A percentile compares a stretch with the other conserved stretches of the same genome.
Conservation (phyloP, 37 sponge, comb jelly and placozoan species). For the Bolinopsis microptera region DNA sequence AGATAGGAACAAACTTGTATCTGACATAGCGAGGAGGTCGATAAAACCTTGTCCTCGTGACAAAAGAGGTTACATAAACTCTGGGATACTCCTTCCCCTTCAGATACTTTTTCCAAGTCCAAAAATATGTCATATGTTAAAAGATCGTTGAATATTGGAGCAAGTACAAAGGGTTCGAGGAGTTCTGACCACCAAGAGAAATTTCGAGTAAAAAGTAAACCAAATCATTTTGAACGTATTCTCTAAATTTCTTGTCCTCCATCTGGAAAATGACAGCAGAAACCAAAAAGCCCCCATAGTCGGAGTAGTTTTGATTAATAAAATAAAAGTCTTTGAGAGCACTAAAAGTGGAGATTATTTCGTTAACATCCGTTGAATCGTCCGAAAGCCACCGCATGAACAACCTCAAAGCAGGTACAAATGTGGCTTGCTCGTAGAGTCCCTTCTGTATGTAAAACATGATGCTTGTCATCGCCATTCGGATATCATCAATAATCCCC, state of each 20-base stretch:
- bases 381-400: conserved; percentile 28
- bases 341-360: neutral
- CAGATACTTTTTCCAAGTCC: neutral
- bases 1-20: conserved; percentile 1
- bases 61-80: neutral
- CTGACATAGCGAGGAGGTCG: neutral
- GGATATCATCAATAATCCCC: neutral
- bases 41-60: neutral
- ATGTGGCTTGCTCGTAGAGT: neutral
- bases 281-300: neutral
- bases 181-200: neutral
- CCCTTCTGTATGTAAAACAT: conserved; percentile 35
- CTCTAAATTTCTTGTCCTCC: conserved; percentile 2
- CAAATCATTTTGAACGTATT: neutral
- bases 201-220: conserved; percentile 9
- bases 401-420: neutral
- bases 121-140: conserved; percentile 37
- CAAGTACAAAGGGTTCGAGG: neutral
- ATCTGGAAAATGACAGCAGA: conserved; percentile 24
- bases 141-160: conserved; percentile 38
- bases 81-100: neutral
- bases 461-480: conserved; percentile 29
- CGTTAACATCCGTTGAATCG: neutral
- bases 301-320: neutral
- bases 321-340: neutral